A percentile compares a stretch with the other conserved stretches of the same genome.
Evolutionary conservation across 2,113 vertebrate species (phyloP).

Genomic region (Neofelis nebulosa): DNA sequence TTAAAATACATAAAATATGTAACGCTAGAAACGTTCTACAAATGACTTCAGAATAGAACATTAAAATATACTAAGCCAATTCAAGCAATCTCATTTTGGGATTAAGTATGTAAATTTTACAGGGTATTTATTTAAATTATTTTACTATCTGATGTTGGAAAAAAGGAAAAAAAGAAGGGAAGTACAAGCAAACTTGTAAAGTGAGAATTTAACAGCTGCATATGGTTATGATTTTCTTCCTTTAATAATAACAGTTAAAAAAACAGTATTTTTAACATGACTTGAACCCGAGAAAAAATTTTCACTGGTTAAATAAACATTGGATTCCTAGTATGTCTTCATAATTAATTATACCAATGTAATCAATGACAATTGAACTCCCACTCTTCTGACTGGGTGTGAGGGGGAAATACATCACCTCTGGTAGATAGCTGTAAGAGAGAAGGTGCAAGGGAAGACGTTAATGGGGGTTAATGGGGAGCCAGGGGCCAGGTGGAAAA

Average conservation of each 20-base stretch:
- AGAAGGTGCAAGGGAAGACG: neutral
- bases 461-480: neutral
- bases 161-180: neutral
- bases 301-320: neutral
- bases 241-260: neutral
- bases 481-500: neutral
- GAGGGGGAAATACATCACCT: neutral
- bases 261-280: neutral
- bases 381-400: neutral
- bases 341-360: neutral
- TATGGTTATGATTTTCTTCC: neutral
- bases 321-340: neutral
- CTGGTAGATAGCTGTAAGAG: neutral
- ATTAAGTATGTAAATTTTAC: neutral
- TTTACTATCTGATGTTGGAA: neutral
- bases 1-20: slow-evolving; percentile 39
- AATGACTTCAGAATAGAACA: neutral
- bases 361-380: neutral
- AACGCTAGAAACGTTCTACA: neutral
- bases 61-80: neutral
- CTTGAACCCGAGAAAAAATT: slow-evolving; percentile 34
- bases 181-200: neutral
- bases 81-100: neutral
- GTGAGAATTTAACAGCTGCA: neutral
- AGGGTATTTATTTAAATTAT: neutral